Base-by-base conservation (phyloP, 2,888 invertebrate species). In the Nowickia ferox region DNA sequence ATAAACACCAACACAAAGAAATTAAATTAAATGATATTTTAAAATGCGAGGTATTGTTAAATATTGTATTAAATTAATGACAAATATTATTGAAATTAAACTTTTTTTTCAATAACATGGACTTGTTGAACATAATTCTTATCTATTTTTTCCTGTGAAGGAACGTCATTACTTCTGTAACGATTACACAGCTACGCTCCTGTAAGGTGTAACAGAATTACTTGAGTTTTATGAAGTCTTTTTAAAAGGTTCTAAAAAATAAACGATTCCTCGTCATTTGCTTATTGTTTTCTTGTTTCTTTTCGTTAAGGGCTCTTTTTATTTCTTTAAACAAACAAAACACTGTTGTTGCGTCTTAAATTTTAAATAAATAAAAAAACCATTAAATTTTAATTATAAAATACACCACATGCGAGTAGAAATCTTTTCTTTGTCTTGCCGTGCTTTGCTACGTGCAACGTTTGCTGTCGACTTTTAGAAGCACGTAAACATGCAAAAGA, bases 321-420 rank as follows among this genome's bases (percentile, higher is more conserved):
- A 30, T 46, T 30, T 38, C n/a, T 59, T 46, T 57, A 44, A 46
- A 19, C 11, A n/a, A 57, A 57, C n/a, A 57, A 11, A 59, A 46
- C 11, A 11, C 4, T 44, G 30, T 57, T 44, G 44, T 57, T 72
- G 69, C 9, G 9, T 71, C 55, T 46, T 44, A 22, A 55, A 46
- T 44, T 48, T 59, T 6, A 59, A 72, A 72, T 19, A 59, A 57
- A 57, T 59, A 48, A 38, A 48, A 38, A 59, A 44, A 5, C 9
- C 17, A 72, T 72, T 59, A 72, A 38, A 59, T 38, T 72, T 59
- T 48, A 59, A 72, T 59, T 72, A 59, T 17, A 59, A n/a, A 59
- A 38, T 44, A 17, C 38, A 59, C 13, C 10, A 22, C 17, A 68
- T 53, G 48, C 48, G 15, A 51, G 38, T 48, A 48, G 6, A 40